Percentiles rank a stretch among this genome's conserved stretches.
phyloP scores from a whole-genome alignment of 2,113 vertebrate genomes.

The Erinaceus europaeus region DNA sequence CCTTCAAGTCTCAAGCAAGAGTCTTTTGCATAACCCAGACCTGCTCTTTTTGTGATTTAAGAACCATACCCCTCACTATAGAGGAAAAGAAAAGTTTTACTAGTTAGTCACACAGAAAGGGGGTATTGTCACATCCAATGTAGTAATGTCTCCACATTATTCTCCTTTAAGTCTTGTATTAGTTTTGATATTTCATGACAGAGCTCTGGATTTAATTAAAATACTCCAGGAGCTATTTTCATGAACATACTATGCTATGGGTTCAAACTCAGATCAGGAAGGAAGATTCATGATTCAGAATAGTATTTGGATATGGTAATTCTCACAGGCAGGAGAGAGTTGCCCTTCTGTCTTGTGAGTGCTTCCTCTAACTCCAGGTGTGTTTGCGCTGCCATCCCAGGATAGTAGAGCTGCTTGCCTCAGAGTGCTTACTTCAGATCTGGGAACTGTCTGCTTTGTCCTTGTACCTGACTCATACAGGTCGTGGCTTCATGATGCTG shows the following conservation, averaged over 20 bases:
- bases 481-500: too few species aligned
- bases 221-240: not conserved
- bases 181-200: slow-evolving; percentile 12
- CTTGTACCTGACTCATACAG: too few species aligned
- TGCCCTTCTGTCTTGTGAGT: not conserved
- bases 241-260: not conserved
- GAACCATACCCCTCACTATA: not conserved
- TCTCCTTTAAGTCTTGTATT: not conserved
- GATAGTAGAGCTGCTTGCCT: not conserved
- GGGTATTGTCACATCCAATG: not conserved
- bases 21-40: too few species aligned
- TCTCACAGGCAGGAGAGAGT: not conserved
- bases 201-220: slow-evolving; percentile 35
- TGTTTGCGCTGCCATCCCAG: too few species aligned
- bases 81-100: slow-evolving; percentile 10
- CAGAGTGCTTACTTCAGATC: not conserved
- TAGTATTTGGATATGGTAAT: too few species aligned
- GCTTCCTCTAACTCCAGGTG: not conserved
- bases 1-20: too few species aligned
- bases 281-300: not conserved
- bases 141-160: not conserved
- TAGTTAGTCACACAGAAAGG: slow-evolving; percentile 12
- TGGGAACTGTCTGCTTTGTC: too few species aligned
- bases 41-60: too few species aligned
- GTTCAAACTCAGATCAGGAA: not conserved